A percentile compares a stretch with the other conserved stretches of the same genome.
Evolutionary conservation across 2,113 vertebrate species (phyloP).

Genomic region (Thalassoma bifasciatum): DNA sequence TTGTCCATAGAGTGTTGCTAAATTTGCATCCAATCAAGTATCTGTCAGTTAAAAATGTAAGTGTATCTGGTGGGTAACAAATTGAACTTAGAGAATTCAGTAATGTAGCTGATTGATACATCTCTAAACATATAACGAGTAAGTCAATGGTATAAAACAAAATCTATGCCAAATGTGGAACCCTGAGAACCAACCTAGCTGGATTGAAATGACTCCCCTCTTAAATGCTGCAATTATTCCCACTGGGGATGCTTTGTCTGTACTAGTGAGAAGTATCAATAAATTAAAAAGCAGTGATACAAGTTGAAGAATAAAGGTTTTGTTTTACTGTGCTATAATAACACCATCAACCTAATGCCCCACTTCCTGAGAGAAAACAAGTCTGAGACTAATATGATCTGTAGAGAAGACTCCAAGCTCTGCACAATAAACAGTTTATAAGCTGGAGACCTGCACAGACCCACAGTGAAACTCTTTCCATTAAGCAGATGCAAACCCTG

Average conservation of each 20-base stretch:
- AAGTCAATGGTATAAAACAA: not conserved
- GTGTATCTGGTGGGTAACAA: not conserved
- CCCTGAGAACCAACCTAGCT: too few species aligned
- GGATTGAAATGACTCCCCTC: not conserved
- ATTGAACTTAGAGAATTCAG: not conserved
- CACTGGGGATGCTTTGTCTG: not conserved
- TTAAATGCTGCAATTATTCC: not conserved
- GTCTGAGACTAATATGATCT: conserved; percentile 16
- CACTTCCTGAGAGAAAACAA: conserved; percentile 14
- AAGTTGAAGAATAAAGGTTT: not conserved
- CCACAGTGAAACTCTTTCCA: conserved; percentile 11
- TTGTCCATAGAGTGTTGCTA: not conserved
- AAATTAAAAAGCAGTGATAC: not conserved
- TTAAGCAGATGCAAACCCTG: conserved; percentile 26
- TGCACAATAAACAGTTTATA: conserved; percentile 24
- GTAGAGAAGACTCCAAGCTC: conserved; percentile 11
- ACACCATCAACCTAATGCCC: conserved; percentile 1
- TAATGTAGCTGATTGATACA: not conserved
- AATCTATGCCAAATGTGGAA: too few species aligned
- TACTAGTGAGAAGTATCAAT: not conserved
- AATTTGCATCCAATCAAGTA: not conserved
- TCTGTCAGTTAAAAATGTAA: not conserved
- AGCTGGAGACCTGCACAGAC: not conserved
- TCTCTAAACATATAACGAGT: not conserved
- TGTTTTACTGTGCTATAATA: not conserved